A percentile compares a stretch with the other conserved stretches of the same genome.
Evolutionary conservation across 2,797 vertebrate genomes (phyloP).

Genomic region (Diglossa cyanea): DNA sequence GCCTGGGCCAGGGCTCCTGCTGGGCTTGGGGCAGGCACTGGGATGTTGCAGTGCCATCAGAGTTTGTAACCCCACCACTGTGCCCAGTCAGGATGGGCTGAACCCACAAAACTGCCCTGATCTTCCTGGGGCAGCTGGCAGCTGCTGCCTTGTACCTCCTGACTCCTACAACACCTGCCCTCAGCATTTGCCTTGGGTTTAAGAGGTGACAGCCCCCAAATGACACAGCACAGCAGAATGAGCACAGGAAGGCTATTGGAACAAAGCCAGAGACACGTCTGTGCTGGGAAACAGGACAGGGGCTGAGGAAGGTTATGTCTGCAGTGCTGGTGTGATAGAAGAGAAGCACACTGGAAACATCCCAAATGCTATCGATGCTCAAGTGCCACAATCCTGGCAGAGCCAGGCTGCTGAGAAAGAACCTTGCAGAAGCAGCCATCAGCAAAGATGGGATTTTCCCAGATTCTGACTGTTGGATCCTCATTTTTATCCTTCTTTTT

Average conservation of each 20-base stretch:
- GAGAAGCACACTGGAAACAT: background rate
- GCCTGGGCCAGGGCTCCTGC: background rate
- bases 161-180: rapidly evolving
- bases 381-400: background rate
- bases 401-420: background rate
- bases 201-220: background rate
- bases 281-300: background rate
- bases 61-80: rapidly evolving
- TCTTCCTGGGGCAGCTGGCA: background rate
- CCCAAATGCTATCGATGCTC: background rate
- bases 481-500: background rate
- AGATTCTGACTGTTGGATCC: background rate
- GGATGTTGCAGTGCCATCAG: background rate
- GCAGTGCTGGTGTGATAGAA: background rate
- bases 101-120: background rate
- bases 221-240: background rate
- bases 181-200: background rate
- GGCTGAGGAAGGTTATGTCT: background rate
- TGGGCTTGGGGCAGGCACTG: background rate
- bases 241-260: background rate
- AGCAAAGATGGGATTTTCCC: background rate
- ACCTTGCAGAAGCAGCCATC: background rate
- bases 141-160: background rate
- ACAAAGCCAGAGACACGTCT: background rate
- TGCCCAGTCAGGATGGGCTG: background rate